Percentiles rank a stretch among this genome's conserved stretches.
Evolutionary conservation across 2,888 invertebrate genomes (phyloP).

Genomic region (Gerris lacustris): DNA sequence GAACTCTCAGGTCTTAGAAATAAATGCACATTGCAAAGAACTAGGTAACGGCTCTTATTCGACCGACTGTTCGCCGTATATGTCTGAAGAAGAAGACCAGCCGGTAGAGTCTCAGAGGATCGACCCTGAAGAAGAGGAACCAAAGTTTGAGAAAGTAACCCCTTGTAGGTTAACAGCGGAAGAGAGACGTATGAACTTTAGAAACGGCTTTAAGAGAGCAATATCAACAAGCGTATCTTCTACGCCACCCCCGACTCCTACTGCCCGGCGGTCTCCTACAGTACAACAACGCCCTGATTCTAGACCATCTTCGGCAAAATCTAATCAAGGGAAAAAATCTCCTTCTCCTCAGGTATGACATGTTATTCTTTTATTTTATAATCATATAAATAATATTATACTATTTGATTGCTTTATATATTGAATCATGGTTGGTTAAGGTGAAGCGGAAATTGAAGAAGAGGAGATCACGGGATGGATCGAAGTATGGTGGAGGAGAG

Average conservation of each 20-base stretch:
- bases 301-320: not conserved
- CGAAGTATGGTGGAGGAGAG: constrained; percentile 34
- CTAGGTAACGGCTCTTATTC: not conserved
- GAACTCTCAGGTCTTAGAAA: not conserved
- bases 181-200: constrained; percentile 25
- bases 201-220: constrained; percentile 24
- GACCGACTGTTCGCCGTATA: not conserved
- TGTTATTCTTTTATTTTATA: too few species aligned
- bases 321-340: not conserved
- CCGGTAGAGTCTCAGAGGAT: not conserved
- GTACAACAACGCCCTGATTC: not conserved
- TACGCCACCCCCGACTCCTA: constrained; percentile 16
- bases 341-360: not conserved
- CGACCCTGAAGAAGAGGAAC: not conserved
- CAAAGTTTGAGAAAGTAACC: constrained; percentile 23
- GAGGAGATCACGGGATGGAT: constrained; percentile 29
- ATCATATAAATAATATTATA: too few species aligned
- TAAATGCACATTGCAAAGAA: constrained; percentile 3
- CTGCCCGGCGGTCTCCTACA: not conserved
- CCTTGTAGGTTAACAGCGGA: constrained; percentile 20
- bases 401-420: too few species aligned
- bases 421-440: not conserved
- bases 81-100: constrained; percentile 2
- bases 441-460: constrained; percentile 24
- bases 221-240: constrained; percentile 22